phyloP scores from a whole-genome alignment of 2,888 invertebrate species.

The Andrena bucephala region DNA sequence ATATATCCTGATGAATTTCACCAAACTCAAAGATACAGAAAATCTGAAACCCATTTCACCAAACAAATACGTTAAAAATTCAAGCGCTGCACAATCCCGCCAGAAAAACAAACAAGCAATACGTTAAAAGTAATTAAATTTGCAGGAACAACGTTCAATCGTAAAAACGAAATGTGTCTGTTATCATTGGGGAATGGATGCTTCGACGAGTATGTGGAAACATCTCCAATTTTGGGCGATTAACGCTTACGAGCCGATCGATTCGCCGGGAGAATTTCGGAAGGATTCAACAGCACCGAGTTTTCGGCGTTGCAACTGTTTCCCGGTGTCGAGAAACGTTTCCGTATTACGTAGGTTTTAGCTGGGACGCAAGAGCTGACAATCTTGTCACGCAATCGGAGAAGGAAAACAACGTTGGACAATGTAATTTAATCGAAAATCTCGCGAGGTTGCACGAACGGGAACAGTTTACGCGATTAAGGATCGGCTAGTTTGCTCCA shows the following conservation, averaged over 20 bases:
- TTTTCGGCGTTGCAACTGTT: neutral
- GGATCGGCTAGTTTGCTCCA: neutral
- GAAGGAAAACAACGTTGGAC: slow-evolving; percentile 29
- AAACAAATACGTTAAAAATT: too few species aligned
- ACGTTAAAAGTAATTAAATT: too few species aligned
- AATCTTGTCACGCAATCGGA: slow-evolving; percentile 34
- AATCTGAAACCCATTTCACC: too few species aligned
- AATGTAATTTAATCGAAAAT: slow-evolving; percentile 36
- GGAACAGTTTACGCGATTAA: slow-evolving; percentile 18
- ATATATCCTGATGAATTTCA: too few species aligned
- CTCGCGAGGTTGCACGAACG: slow-evolving; percentile 10
- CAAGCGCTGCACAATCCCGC: too few species aligned
- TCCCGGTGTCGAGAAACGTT: neutral
- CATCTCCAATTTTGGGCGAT: too few species aligned
- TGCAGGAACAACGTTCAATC: too few species aligned
- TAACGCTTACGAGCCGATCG: neutral
- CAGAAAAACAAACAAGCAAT: too few species aligned
- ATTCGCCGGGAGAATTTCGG: neutral
- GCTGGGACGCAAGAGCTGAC: slow-evolving; percentile 1
- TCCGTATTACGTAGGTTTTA: slow-evolving; percentile 14
- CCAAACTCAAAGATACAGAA: too few species aligned
- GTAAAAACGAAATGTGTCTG: too few species aligned
- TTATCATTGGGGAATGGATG: too few species aligned
- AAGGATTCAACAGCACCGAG: neutral
- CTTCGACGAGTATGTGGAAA: too few species aligned